These are phyloP conservation scores for Armadillidium nasatum DNA, from an alignment of 1,140 invertebrate genomes.

Conservation along the genomic window DNA sequence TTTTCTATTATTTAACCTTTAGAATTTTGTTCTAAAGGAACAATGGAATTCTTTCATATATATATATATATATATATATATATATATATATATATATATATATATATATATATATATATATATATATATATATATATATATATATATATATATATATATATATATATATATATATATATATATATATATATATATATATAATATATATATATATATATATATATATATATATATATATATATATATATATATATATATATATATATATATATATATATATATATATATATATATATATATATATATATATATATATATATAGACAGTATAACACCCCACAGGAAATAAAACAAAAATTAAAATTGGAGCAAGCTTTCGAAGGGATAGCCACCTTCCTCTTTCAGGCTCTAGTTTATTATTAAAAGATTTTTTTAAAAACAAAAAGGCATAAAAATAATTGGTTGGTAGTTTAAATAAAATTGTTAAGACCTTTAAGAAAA, in stretches of 20 bases:
- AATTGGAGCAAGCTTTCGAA: too few species aligned
- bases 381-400: too few species aligned
- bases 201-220: neutral
- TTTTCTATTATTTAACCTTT: too few species aligned
- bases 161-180: constrained; percentile 6
- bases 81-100: neutral
- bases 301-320: constrained; percentile 1
- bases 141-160: constrained; percentile 6
- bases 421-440: too few species aligned
- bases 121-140: neutral
- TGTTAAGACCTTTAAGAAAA: too few species aligned
- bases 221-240: neutral
- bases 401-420: too few species aligned
- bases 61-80: neutral
- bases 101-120: neutral
- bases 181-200: neutral
- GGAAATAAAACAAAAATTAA: too few species aligned
- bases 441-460: too few species aligned
- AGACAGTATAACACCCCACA: too few species aligned
- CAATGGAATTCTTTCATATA: too few species aligned
- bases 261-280: neutral
- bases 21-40: too few species aligned
- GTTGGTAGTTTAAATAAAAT: too few species aligned
- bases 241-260: neutral
- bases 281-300: neutral